Evolutionary conservation across 2,888 invertebrate species (phyloP).

Genomic region (Eurytoma californica): DNA sequence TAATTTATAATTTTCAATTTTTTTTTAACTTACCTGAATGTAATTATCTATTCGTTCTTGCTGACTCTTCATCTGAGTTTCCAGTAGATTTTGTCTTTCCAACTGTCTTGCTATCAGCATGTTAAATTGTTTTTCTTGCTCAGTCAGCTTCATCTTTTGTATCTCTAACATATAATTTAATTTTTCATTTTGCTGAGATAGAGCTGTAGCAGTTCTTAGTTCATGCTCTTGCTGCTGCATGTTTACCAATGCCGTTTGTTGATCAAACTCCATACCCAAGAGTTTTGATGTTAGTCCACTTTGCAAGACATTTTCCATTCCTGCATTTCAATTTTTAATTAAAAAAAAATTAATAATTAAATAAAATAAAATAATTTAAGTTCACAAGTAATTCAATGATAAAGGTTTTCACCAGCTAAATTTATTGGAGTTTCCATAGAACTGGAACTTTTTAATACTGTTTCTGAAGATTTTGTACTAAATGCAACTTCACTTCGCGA

Average conservation of each 20-base stretch:
- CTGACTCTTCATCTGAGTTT: conserved; percentile 69
- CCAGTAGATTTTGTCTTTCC: conserved; percentile 67
- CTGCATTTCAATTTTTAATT: conserved; percentile 12
- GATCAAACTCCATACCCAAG: conserved; percentile 66
- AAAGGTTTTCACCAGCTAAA: conserved; percentile 20
- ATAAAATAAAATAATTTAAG: too few species aligned
- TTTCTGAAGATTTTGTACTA: conserved; percentile 28
- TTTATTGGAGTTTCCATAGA: not conserved
- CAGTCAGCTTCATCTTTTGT: conserved; percentile 63
- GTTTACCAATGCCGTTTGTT: conserved; percentile 65
- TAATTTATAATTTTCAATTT: not conserved
- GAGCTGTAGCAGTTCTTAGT: conserved; percentile 62
- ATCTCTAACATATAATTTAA: conserved; percentile 62
- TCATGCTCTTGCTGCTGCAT: conserved; percentile 70
- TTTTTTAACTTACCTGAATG: conserved; percentile 64
- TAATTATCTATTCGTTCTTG: conserved; percentile 69
- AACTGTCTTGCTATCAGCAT: conserved; percentile 66
- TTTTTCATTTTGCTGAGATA: conserved; percentile 68
- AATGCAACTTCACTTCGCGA: conserved; percentile 11
- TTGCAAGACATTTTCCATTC: conserved; percentile 19
- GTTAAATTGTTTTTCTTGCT: conserved; percentile 69
- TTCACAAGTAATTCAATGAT: not conserved
- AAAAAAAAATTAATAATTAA: conserved; percentile 23
- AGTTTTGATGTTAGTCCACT: conserved; percentile 58
- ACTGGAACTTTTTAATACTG: conserved; percentile 19